A percentile compares a stretch with the other conserved stretches of the same genome.
These are phyloP conservation scores for Archilochus colubris DNA, from an alignment of 2,113 vertebrate species.

Conservation along the genomic window DNA sequence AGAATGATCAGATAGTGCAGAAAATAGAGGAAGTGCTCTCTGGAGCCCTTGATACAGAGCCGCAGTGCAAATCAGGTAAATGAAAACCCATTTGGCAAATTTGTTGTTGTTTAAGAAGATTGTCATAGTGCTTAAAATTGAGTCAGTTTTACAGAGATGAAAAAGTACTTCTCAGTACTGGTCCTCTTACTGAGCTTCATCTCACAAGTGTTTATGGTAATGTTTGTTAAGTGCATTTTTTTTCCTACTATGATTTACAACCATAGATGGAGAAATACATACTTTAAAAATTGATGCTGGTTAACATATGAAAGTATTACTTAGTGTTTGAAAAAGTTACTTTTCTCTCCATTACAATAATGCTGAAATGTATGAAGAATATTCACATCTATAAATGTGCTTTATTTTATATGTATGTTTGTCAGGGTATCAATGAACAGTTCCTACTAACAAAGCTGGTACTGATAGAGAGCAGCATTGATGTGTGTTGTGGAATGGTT, in stretches of 20 bases:
- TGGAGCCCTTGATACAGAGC: conserved; percentile 78
- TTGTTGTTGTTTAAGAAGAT: background rate
- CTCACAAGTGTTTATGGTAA: background rate
- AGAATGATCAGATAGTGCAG: conserved; percentile 80
- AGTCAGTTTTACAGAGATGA: background rate
- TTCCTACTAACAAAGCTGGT: background rate
- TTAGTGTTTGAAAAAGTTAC: background rate
- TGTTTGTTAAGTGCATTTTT: background rate
- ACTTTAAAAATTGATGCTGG: background rate
- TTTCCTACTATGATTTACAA: background rate
- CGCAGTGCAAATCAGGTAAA: conserved; percentile 81
- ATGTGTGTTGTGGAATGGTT: background rate
- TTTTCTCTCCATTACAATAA: background rate
- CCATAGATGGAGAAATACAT: background rate
- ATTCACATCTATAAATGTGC: too few species aligned
- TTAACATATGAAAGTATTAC: background rate
- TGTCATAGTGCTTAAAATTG: background rate
- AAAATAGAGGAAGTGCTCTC: conserved; percentile 82
- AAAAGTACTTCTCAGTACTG: background rate
- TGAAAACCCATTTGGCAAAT: conserved; percentile 6
- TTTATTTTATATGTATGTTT: background rate
- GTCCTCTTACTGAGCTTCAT: background rate
- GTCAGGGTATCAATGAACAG: background rate
- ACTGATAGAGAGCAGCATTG: background rate
- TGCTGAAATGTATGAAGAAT: background rate